Evolutionary conservation across 2,797 vertebrate species (phyloP), one percentile per base, ranked within the genome.

Genomic region (Micromesistius poutassou): DNA sequence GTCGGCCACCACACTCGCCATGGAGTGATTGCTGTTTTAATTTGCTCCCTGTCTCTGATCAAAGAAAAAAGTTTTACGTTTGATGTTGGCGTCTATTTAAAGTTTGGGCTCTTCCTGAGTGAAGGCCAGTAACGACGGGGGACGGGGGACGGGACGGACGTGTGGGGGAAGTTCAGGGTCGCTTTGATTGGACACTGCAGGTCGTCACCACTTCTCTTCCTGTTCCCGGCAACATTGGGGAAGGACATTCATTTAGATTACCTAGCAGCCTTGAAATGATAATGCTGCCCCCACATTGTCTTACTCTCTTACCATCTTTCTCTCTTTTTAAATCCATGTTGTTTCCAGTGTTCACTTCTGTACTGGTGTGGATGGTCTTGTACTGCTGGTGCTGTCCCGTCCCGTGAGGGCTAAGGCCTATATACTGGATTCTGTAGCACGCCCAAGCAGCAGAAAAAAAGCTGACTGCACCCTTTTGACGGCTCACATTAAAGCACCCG

Each of bases 101-200:
- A 30, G 72, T 77, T 72, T 0, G 72, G 71, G 72, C 33, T 84
- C 78, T 86, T 91, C 86, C 87, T 87, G 88, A 84, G 78, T 3
- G 4, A 36, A 10, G 42, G 79, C 19, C 6, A 3, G 77, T 86
- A 85, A 88, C 75, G 73, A 87, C 79, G 89, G 78, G 68, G 33
- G 33, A 5, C 5, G 33, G 33, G 33, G 33, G 33, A 87, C 80
- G 89, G 78, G 68, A 77, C 85, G 91, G 87, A 88, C 84, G 84
- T 74, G 1, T 31, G 2, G n/a, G 89, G 87, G 88, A 84, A 87
- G 89, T 82, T 91, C 90, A 90, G 76, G 88, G 90, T 84, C 42
- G 1, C 66, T 82, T 77, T 1, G 81, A 89, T 87, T 84, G 72
- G 82, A 66, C 73, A 76, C 80, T 84, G 87, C 83, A 84, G 78